phyloP scores from a whole-genome alignment of 1,140 invertebrate genomes.

The Thrips palmi region DNA sequence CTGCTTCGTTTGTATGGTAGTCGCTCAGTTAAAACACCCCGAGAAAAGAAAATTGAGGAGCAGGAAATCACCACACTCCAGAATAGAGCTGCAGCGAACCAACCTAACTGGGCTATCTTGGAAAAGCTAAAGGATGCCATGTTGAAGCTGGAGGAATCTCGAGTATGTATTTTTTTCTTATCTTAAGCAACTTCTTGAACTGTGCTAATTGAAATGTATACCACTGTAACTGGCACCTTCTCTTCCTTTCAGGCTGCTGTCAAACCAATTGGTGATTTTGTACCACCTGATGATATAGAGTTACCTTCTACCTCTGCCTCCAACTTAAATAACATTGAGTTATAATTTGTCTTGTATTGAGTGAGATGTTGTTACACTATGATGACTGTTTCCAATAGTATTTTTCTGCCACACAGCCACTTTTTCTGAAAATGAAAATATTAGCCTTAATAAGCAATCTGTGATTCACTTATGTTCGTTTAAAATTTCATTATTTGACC shows the following conservation, averaged over 20 bases:
- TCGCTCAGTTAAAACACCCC: conserved; percentile 76
- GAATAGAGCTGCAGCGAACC: conserved; percentile 74
- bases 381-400: too few relatives aligned
- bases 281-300: conserved; percentile 9
- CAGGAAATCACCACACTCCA: conserved; percentile 85
- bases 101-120: conserved; percentile 84
- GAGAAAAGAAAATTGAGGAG: conserved; percentile 87
- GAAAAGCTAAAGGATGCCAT: conserved; percentile 81
- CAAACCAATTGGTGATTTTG: conserved; percentile 12
- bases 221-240: not conserved
- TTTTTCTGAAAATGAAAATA: too few relatives aligned
- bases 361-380: too few relatives aligned
- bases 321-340: too few relatives aligned
- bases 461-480: too few relatives aligned
- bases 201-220: not conserved
- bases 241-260: not conserved
- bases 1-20: conserved; percentile 84
- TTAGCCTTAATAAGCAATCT: too few relatives aligned
- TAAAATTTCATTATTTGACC: too few relatives aligned
- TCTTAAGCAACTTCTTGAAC: not conserved
- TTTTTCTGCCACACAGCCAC: too few relatives aligned
- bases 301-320: too few relatives aligned
- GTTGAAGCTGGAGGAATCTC: conserved; percentile 43
- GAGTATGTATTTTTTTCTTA: not conserved
- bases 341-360: too few relatives aligned